These are phyloP conservation scores for Novumbra hubbsi DNA, from an alignment of 2,797 vertebrate genomes.

Conservation along the genomic window DNA sequence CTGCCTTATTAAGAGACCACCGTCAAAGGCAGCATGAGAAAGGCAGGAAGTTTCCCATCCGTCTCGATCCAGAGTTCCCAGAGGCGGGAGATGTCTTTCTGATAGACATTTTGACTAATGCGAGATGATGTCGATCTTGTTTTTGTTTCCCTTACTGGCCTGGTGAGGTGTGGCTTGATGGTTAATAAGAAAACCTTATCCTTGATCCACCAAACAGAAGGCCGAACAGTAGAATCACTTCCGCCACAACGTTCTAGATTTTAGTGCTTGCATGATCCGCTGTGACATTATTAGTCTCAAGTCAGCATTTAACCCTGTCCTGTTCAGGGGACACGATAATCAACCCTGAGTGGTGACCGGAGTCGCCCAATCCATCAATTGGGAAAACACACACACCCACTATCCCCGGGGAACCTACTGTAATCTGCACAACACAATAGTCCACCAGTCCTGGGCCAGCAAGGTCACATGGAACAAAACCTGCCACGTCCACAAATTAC, in stretches of 20 bases:
- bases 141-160: too few relatives aligned
- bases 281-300: slow-evolving; percentile 62
- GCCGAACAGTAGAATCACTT: not conserved
- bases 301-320: slow-evolving; percentile 43
- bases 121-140: too few relatives aligned
- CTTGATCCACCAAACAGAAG: not conserved
- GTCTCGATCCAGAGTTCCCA: too few relatives aligned
- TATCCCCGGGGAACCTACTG: slow-evolving; percentile 36
- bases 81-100: too few relatives aligned
- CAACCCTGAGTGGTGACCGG: slow-evolving; percentile 67
- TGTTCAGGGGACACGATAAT: slow-evolving; percentile 55
- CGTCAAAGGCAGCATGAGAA: too few relatives aligned
- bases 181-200: too few relatives aligned
- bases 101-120: too few relatives aligned
- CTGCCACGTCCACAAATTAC: slow-evolving; percentile 21
- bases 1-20: too few relatives aligned
- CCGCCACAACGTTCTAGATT: slow-evolving; percentile 20
- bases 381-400: slow-evolving; percentile 29
- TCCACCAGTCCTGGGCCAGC: slow-evolving; percentile 31
- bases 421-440: slow-evolving; percentile 64
- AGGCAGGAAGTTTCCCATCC: too few relatives aligned
- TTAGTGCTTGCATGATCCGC: slow-evolving; percentile 8
- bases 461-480: slow-evolving; percentile 61
- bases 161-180: too few relatives aligned
- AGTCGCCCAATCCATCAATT: slow-evolving; percentile 65